Evolutionary conservation across 2,113 vertebrate species (phyloP).

Genomic region (Thryonomys swinderianus): DNA sequence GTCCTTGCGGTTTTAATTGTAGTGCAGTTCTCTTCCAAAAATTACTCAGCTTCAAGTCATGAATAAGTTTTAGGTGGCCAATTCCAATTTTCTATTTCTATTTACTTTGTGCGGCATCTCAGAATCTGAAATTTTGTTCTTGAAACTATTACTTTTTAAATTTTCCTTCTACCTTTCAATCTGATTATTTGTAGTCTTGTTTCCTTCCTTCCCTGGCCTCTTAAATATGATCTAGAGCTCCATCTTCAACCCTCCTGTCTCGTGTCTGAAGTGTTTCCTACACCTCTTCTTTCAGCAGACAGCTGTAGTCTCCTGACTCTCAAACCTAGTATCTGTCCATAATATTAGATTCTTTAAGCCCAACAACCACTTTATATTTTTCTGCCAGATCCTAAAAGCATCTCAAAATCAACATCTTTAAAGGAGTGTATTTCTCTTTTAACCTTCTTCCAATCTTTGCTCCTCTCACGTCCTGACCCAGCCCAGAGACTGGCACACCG

Average conservation of each 20-base stretch:
- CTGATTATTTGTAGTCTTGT: not conserved
- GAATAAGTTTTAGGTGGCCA: not conserved
- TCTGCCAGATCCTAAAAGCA: not conserved
- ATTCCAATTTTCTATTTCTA: not conserved
- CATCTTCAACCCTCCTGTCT: not conserved
- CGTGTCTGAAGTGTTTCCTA: not conserved
- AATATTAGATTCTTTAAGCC: not conserved
- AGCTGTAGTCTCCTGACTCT: not conserved
- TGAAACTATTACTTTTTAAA: not conserved
- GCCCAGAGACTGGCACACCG: not conserved
- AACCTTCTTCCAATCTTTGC: not conserved
- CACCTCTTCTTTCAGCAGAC: not conserved
- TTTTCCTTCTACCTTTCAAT: not conserved
- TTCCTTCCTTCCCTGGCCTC: not conserved
- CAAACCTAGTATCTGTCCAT: not conserved
- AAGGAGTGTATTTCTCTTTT: not conserved
- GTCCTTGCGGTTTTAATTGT: not conserved
- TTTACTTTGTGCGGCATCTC: not conserved
- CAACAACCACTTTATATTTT: not conserved
- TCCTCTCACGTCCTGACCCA: not conserved
- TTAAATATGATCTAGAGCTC: not conserved
- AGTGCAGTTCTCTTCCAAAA: not conserved
- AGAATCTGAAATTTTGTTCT: not conserved
- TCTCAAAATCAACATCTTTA: slow-evolving; percentile 27
- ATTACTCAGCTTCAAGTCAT: not conserved